Evolutionary conservation across 2,888 invertebrate genomes (phyloP), one percentile per base, ranked within the genome.

Genomic region (Chloroclysta siterata): DNA sequence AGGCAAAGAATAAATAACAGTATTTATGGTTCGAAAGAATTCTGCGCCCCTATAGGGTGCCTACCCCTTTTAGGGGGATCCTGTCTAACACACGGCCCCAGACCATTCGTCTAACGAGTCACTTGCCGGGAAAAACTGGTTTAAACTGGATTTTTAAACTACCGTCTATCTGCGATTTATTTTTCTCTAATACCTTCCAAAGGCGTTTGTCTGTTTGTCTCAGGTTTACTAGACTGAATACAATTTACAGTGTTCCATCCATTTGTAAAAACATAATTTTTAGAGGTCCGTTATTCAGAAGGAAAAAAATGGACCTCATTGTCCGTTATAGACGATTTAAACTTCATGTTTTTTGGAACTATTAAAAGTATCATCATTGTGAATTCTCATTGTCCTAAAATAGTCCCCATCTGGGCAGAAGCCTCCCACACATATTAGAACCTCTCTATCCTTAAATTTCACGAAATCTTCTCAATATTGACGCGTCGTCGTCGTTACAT

Each of bases 41-140:
- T 80, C 77, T 80, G 78, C 75, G 36, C 65, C 54, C 54, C 51
- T 36, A 54, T 17, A 59, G 53, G 68, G 66, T 52, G 54, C 22
- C 59, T 44, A 46, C 46, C 46, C 17, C 46, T 17, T 46, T 17
- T 46, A 17, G 71, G 73, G 73, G 73, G 73, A 76, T 77, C 81
- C 83, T 82, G 86, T 85, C 86, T 83, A 81, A 87, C 83, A 82
- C 87, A 84, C 80, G 77, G 76, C 75, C 72, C 72, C 79, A 70
- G 76, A 73, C 80, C 81, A 83, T 83, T 82, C 83, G 79, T 86
- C 83, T 86, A 84, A 86, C 83, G 84, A 85, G 81, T 83, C 80
- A 82, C 76, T 81, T 72, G 79, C 76, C 78, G 66, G 60, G 68
- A 66, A 67, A 68, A 66, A 78, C 74, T 75, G 73, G 77, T 81